A percentile compares a stretch with the other conserved stretches of the same genome.
phyloP scores from a whole-genome alignment of 2,113 vertebrate species.

The Aptenodytes patagonicus region DNA sequence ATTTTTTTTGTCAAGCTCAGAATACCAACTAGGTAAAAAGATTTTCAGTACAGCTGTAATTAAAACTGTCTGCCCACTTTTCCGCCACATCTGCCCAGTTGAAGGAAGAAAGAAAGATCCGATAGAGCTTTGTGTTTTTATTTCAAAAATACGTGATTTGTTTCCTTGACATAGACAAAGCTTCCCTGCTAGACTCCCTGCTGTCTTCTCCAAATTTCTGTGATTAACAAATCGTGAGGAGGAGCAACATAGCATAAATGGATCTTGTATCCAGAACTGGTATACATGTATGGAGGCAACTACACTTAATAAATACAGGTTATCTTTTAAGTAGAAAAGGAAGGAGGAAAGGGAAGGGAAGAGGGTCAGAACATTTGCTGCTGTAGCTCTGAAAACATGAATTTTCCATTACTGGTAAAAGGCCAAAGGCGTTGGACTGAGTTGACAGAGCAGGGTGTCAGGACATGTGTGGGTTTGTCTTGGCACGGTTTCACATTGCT shows the following conservation, averaged over 20 bases:
- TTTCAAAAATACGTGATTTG: not conserved
- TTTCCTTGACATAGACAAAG: not conserved
- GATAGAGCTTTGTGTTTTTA: not conserved
- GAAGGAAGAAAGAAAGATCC: not conserved
- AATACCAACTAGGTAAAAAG: not conserved
- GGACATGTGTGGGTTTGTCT: not conserved
- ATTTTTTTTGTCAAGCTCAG: not conserved
- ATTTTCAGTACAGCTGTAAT: not conserved
- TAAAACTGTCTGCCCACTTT: not conserved
- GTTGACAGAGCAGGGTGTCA: not conserved
- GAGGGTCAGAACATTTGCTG: not conserved
- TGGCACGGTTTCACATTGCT: not conserved
- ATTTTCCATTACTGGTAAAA: not conserved
- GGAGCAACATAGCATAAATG: not conserved
- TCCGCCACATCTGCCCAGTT: rapidly evolving
- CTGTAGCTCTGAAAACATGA: not conserved
- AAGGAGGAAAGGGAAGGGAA: not conserved
- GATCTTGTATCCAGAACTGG: not conserved
- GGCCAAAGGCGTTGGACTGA: not conserved
- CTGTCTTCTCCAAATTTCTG: not conserved
- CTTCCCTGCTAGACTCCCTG: not conserved
- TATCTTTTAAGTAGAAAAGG: not conserved
- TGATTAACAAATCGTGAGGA: not conserved
- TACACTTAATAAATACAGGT: not conserved
- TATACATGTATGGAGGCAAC: not conserved